Evolutionary conservation across 2,888 invertebrate genomes (phyloP), one percentile per base, ranked within the genome.

Genomic region (Omphaloscelis lunosa): DNA sequence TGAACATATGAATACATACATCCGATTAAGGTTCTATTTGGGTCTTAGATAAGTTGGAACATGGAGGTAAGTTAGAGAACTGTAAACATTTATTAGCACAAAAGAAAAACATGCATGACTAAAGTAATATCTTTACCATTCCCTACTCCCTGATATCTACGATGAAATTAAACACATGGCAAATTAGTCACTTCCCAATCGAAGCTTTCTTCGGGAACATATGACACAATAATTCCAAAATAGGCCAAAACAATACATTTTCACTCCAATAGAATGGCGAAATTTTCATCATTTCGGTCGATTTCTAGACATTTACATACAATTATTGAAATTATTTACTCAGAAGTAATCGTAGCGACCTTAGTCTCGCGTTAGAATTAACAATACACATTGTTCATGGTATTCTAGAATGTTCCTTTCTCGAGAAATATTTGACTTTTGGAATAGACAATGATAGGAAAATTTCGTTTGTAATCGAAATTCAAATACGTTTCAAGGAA

Each of bases 271-370:
- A 61, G 15, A 63, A 75, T 66, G 45, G 67, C 34, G n/a, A 70
- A 79, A 83, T 12, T 12, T 66, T n/a, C 67, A 45, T 53, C 3
- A 79, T 76, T 78, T 62, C 48, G 53, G 23, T 72, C 41, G 45
- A 48, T 76, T 78, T 76, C 75, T 66, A 66, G 62, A 74, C 59
- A 82, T 78, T 78, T 72, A 74, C 72, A 72, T 77, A 79, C 69
- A 79, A 82, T 82, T 76, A 78, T 84, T 81, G 61, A 62, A 79
- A 79, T 82, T 79, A 76, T 76, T 80, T 74, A 72, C 66, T 76
- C 27, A 41, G n/a, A 34, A 74, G 67, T 75, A 73, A 81, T 73
- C 41, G 58, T 41, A 58, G 59, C 82, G 74, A 84, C 76, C 75
- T 84, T 69, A 76, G 84, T 76, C 76, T 76, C 69, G 82, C 53